Evolutionary conservation across 2,113 vertebrate species (phyloP).

Genomic region (Alligator sinensis): DNA sequence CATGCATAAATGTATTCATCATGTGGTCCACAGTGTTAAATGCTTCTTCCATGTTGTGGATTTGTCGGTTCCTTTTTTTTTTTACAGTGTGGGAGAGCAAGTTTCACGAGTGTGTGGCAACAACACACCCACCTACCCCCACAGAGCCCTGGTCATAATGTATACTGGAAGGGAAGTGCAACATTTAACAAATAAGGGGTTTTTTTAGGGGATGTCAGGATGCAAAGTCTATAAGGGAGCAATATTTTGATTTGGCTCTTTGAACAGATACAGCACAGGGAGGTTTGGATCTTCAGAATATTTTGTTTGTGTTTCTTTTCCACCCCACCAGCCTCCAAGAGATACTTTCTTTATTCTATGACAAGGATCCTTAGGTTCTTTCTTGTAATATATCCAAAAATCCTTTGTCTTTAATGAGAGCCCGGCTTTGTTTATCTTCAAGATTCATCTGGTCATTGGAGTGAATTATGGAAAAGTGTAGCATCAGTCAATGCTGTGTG

Average conservation of each 20-base stretch:
- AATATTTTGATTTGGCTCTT: not conserved
- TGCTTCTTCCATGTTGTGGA: not conserved
- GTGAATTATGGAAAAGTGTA: not conserved
- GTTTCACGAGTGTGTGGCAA: not conserved
- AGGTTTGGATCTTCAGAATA: not conserved
- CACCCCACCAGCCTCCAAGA: not conserved
- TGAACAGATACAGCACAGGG: not conserved
- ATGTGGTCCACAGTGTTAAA: rapidly evolving
- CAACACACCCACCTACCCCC: not conserved
- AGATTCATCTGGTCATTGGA: not conserved
- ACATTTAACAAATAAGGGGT: not conserved
- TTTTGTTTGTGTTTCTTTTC: not conserved
- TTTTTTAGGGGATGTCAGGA: slow-evolving; percentile 15
- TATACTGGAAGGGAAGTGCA: not conserved
- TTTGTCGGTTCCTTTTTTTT: not conserved
- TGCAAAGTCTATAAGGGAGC: not conserved
- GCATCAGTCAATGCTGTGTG: not conserved
- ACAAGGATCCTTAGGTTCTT: not conserved
- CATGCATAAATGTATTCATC: not conserved
- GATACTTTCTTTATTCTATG: not conserved
- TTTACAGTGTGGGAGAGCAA: rapidly evolving
- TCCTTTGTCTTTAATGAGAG: not conserved
- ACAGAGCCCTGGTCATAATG: rapidly evolving
- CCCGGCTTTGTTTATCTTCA: not conserved
- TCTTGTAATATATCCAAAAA: not conserved